phyloP scores from a whole-genome alignment of 2,888 invertebrate species.

The Acleris emargana region DNA sequence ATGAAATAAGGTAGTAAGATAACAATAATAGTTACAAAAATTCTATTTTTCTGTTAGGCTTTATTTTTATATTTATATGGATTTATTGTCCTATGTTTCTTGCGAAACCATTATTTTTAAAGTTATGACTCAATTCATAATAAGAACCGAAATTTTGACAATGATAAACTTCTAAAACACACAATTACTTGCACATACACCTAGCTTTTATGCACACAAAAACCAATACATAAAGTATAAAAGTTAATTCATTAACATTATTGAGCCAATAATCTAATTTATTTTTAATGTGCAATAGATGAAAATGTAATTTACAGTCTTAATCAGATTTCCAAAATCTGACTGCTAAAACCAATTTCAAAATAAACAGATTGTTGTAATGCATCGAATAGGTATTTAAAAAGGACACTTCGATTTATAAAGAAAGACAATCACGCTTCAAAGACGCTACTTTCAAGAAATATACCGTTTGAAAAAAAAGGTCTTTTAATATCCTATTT shows the following conservation, averaged over 20 bases:
- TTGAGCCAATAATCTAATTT: slow-evolving; percentile 19
- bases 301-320: slow-evolving; percentile 11
- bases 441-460: background rate
- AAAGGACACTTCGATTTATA: slow-evolving; percentile 49
- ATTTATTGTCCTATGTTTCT: slow-evolving; percentile 52
- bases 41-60: slow-evolving; percentile 7
- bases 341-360: background rate
- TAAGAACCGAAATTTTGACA: background rate
- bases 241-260: slow-evolving; percentile 4
- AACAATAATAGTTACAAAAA: no score
- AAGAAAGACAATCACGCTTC: slow-evolving; percentile 12
- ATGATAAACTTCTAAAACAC: background rate
- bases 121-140: background rate
- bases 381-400: slow-evolving; percentile 20
- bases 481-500: slow-evolving; percentile 37
- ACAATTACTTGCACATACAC: no score
- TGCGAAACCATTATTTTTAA: slow-evolving; percentile 31
- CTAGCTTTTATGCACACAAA: no score
- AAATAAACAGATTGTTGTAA: background rate
- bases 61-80: slow-evolving; percentile 37
- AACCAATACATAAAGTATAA: no score
- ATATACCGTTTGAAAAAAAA: background rate
- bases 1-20: no score
- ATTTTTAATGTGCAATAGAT: slow-evolving; percentile 1
- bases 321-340: no score